Base-by-base conservation (phyloP, 2,113 vertebrate genomes). In the Hoplias malabaricus region DNA sequence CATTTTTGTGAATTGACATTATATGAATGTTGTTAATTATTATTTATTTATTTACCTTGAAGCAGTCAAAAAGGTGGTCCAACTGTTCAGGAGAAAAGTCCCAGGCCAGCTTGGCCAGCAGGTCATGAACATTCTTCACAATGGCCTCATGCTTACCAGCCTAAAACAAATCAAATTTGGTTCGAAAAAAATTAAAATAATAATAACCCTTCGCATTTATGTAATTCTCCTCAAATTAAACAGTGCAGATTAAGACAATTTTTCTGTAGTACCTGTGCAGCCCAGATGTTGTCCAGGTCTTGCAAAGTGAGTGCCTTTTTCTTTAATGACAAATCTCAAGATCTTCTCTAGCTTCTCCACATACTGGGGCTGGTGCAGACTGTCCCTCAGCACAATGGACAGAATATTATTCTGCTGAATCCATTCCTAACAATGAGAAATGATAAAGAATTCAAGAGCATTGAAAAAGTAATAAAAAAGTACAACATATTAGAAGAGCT, bases 241-340 rank as follows among this genome's bases (percentile, higher is more conserved):
- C 4, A 38, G 36, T 38, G 36, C n/a, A n/a, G n/a, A n/a, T 43
- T 3, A 25, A 36, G 36, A 36, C 2, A 36, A 36, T 36, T 2
- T 0, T 19, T 36, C 8, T 11, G n/a, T 9, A 1, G 87, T 93
- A 98, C 97, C 96, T 99, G 97, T 83, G 97, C 97, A 83, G 97
- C 97, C 97, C 97, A 99, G 89, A 99, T 99, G 88, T 98, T 99
- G 90, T 99, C 96, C 86, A 99, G 93, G 89, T 99, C 97, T 85
- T 98, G 96, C 84, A 99, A 93, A 69, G 97, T 99, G 80, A 99
- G 94, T 50, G 96, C 96, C 86, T 99, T 99, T n/a, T 86, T 99
- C 97, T 90, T 99, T 99, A 86, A 99, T 99, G 81, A 99, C 96
- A 82, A 99, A 99, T 75, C 97, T 95, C 84, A 99, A 95, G 85